These are phyloP conservation scores for Lethocerus indicus DNA, from an alignment of 1,140 invertebrate species.

Conservation along the genomic window DNA sequence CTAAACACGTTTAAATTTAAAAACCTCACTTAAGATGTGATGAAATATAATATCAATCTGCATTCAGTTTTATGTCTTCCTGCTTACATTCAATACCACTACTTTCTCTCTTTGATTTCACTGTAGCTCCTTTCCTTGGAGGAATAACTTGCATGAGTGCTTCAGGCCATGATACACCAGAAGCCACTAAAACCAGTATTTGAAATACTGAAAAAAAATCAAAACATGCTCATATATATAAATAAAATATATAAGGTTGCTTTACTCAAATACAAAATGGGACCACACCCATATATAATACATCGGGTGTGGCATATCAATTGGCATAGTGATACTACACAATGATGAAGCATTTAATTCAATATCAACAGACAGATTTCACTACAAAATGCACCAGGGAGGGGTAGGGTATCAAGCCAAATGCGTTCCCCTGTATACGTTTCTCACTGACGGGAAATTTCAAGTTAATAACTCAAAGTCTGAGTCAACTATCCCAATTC, in stretches of 20 bases:
- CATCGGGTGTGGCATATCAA: not conserved
- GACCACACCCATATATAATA: not conserved
- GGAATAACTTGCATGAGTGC: constrained; percentile 67
- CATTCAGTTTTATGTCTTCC: too few species aligned
- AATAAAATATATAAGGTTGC: not conserved
- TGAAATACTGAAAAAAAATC: constrained; percentile 68
- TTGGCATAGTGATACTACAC: not conserved
- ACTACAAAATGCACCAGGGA: not conserved
- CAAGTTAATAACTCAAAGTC: too few species aligned
- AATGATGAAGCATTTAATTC: not conserved
- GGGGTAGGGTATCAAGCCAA: not conserved
- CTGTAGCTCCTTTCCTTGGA: constrained; percentile 53
- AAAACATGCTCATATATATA: not conserved
- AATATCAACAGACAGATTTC: not conserved
- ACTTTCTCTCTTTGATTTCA: too few species aligned
- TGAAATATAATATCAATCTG: too few species aligned
- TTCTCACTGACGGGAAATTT: too few species aligned
- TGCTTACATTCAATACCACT: too few species aligned
- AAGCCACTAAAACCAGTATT: constrained; percentile 61
- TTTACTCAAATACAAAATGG: not conserved
- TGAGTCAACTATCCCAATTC: too few species aligned
- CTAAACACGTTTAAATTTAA: too few species aligned
- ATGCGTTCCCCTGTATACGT: too few species aligned
- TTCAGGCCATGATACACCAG: constrained; percentile 69
- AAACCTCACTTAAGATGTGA: too few species aligned